Evolutionary conservation across 2,888 invertebrate genomes (phyloP).

Genomic region (Buathra laborator): DNA sequence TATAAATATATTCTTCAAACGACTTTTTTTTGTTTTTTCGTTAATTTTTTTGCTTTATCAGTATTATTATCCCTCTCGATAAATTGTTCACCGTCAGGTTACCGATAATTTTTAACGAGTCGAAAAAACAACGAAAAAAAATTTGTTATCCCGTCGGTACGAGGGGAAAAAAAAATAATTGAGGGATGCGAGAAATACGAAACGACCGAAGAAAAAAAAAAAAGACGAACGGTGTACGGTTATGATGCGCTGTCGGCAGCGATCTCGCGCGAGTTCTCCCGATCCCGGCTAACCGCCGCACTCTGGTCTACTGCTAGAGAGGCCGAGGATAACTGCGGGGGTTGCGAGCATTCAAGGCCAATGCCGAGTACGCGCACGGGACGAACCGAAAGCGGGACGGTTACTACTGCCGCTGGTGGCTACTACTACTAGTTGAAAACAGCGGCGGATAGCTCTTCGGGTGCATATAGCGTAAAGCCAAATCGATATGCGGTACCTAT

Average conservation of each 20-base stretch:
- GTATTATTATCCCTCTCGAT: neutral
- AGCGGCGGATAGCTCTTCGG: conserved; percentile 5
- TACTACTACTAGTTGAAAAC: conserved; percentile 10
- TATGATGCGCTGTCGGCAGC: conserved; percentile 26
- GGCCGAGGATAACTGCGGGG: conserved; percentile 56
- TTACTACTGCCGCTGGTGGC: conserved; percentile 23
- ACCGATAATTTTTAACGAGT: neutral
- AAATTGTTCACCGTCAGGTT: neutral
- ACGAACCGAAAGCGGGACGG: conserved; percentile 50
- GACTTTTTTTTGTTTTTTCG: neutral
- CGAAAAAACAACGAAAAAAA: neutral
- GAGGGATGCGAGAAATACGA: conserved; percentile 16
- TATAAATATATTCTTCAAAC: conserved; percentile 16
- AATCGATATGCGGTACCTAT: conserved; percentile 37
- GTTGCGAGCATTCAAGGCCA: conserved; percentile 70
- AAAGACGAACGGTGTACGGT: neutral
- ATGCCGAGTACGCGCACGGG: conserved; percentile 60
- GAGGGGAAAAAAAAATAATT: neutral
- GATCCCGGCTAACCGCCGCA: conserved; percentile 20
- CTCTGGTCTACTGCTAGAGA: conserved; percentile 32
- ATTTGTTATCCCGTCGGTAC: neutral
- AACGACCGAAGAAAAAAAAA: neutral
- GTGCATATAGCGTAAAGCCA: conserved; percentile 46
- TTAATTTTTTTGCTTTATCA: neutral
- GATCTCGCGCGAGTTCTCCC: conserved; percentile 47